Evolutionary conservation across 1,140 invertebrate genomes (phyloP), one percentile per base, ranked within the genome.

Genomic region (Heliconius melpomene): DNA sequence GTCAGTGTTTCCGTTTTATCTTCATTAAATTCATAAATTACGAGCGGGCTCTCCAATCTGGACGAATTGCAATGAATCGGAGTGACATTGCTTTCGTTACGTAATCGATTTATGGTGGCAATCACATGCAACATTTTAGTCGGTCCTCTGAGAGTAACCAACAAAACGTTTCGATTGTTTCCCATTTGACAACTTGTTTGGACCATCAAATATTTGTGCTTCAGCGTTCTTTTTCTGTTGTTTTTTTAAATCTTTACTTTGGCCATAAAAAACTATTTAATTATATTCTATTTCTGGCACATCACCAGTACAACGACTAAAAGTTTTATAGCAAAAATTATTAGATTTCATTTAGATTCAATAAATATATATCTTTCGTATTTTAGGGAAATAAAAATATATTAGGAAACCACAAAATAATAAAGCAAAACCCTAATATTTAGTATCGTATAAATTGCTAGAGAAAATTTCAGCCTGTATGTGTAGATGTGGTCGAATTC

Each of bases 401-500:
- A 36, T 36, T 36, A 36, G 7, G 5, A 66, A 66, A 16, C 9
- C 26, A 66, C 11, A 29, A 29, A 66, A 29, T 16, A 3, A 66
- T 18, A 66, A 66, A 66, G 60, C 26, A 29, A 66, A 29, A 29
- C 60, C 60, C 23, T 66, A 66, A 66, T 66, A 66, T 66, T 66
- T 29, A n/a, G 23, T 66, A 66, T 66, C 60, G n/a, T 66, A 66
- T 66, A 66, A 66, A 66, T 66, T 66, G 60, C 26, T 66, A 66
- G 9, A 66, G 60, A 29, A 29, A 66, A 66, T 66, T 66, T 29
- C 13, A 66, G 60, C 60, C 13, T 66, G 60, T 66, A 66, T 66
- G 60, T 66, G 60, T 40, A 89, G 85, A 85, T 82, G 87, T 88
- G 87, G 90, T 85, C 89, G 86, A 87, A 90, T 90, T 91, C 87